Conservation (phyloP, 2,797 vertebrate species). For the Lutjanus argentimaculatus region DNA sequence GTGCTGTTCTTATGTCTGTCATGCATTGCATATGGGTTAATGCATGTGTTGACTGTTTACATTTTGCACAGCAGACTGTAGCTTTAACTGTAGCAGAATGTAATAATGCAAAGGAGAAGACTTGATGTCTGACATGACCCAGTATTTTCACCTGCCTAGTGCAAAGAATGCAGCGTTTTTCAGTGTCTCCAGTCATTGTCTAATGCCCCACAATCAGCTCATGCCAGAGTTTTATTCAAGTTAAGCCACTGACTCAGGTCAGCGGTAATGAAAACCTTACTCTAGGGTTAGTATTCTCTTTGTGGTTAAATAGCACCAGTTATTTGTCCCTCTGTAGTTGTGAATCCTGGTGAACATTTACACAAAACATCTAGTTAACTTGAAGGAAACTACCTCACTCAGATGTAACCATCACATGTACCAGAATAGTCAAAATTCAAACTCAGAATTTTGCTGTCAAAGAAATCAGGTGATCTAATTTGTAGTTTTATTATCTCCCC, state of each 20-base stretch:
- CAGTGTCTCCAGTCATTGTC: neutral
- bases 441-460: no score
- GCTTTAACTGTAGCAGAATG: neutral
- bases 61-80: neutral
- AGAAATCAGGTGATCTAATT: neutral
- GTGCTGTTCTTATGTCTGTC: neutral
- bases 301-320: neutral
- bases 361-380: neutral
- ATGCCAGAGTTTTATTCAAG: neutral
- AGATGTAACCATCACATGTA: no score
- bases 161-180: neutral
- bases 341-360: neutral
- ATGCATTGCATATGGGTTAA: no score
- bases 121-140: neutral
- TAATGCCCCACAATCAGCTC: conserved; percentile 7
- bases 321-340: neutral
- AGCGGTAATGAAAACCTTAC: neutral
- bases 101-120: neutral
- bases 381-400: neutral
- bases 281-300: neutral
- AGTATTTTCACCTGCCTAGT: neutral
- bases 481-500: no score
- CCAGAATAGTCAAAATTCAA: neutral
- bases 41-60: neutral
- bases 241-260: neutral